Evolutionary conservation across 2,888 invertebrate genomes (phyloP), one percentile per base, ranked within the genome.

Genomic region (Mycalesis mineus): DNA sequence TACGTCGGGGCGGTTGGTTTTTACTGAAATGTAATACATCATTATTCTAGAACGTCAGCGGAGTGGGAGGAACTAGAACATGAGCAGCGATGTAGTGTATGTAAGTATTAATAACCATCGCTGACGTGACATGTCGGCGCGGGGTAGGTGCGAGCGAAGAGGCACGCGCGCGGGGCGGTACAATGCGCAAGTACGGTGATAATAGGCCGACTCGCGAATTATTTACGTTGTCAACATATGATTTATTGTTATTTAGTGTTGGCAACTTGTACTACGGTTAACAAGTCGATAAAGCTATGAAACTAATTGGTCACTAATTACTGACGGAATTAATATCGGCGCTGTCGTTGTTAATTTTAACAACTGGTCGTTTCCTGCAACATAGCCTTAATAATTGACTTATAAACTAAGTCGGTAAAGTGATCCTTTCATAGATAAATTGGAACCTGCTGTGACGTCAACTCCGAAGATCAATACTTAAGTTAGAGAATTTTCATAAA

Each of bases 221-320:
- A 85, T 84, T 84, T 82, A 82, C 84, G 76, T 82, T 84, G 85
- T 82, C 84, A 84, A 83, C 82, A 82, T 83, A 80, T 83, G 81
- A 83, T 82, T 82, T 82, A 80, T 80, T 82, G 81, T 82, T 80
- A 80, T 80, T 76, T 75, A 77, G 77, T 78, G 49, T 62, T 57
- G 44, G 36, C 45, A 42, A 52, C 55, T 57, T 49, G 58, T 39
- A 55, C 50, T 55, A 58, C 47, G 45, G 47, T 59, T 47, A 33
- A 54, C 50, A 51, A 54, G 60, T 42, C 55, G 54, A 51, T 60
- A 55, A 60, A 14, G 37, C 42, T 37, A 36, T 42, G 17, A 22
- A 31, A 58, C 47, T 57, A 55, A 59, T 58, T 60, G 45, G 47
- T 31, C 45, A 15, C 41, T 42, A 55, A 50, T 40, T 53, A 39